phyloP scores from a whole-genome alignment of 2,113 vertebrate species.

The Empidonax traillii region DNA sequence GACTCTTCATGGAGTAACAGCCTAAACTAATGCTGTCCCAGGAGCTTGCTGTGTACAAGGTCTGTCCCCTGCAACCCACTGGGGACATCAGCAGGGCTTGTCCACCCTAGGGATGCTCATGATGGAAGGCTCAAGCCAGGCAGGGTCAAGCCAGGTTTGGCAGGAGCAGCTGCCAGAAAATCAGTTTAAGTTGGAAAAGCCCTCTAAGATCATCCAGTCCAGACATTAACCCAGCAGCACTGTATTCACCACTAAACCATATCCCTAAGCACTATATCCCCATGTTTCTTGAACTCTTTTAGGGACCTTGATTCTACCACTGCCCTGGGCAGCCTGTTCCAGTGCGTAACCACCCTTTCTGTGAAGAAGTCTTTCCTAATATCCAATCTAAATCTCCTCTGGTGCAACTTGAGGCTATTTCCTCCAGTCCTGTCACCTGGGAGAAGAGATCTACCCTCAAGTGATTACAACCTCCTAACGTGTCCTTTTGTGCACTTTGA shows the following conservation, averaged over 20 bases:
- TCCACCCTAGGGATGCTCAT: neutral
- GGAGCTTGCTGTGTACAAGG: neutral
- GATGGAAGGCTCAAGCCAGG: neutral
- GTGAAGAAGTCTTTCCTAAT: neutral
- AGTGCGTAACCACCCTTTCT: fast-evolving
- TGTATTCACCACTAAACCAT: neutral
- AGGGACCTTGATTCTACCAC: neutral
- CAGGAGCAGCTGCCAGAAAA: neutral
- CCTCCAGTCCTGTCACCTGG: neutral
- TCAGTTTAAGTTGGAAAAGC: neutral
- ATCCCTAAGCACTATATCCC: neutral
- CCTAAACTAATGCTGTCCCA: neutral
- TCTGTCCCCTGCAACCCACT: neutral
- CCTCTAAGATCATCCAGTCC: neutral
- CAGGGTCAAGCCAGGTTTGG: neutral
- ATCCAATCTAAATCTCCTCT: neutral
- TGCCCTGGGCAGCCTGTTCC: neutral
- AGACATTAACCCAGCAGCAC: too few species aligned
- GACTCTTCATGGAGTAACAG: neutral
- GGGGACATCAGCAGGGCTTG: neutral
- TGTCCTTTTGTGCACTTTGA: too few species aligned
- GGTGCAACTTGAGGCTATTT: neutral
- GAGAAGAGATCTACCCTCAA: neutral
- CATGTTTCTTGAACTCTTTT: neutral
- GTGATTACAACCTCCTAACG: neutral